Evolutionary conservation across 37 sponge, comb jelly and placozoan species (phyloP).

Genomic region (Chondrilla cf. caribensis): DNA sequence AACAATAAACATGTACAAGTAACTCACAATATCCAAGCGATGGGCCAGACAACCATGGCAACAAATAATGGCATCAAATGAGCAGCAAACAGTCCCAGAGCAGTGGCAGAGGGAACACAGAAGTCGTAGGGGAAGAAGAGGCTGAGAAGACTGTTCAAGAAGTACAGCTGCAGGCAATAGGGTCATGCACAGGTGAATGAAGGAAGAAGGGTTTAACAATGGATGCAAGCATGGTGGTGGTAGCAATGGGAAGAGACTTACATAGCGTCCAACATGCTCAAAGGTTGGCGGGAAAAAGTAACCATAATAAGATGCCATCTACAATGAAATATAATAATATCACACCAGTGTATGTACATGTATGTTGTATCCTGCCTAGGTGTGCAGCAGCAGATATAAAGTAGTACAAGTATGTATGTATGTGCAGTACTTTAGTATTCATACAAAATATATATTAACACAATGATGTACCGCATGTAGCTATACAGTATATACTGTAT

Average conservation of each 20-base stretch:
- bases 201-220: not conserved
- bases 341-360: no score
- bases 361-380: no score
- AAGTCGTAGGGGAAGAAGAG: constrained; percentile 76
- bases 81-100: constrained; percentile 50
- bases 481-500: no score
- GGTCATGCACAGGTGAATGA: not conserved
- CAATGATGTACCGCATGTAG: no score
- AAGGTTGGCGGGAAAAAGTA: constrained; percentile 49
- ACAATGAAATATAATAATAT: no score
- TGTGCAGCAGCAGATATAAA: not conserved
- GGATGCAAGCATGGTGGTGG: not conserved
- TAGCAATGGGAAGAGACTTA: not conserved
- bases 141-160: constrained; percentile 43
- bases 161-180: constrained; percentile 63
- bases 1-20: no score
- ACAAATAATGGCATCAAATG: constrained; percentile 46
- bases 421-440: no score
- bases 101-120: constrained; percentile 48
- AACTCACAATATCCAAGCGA: constrained; percentile 1
- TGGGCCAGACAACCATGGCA: constrained; percentile 34
- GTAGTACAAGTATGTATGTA: not conserved
- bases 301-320: constrained; percentile 52
- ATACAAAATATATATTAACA: no score
- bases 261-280: constrained; percentile 42